A percentile compares a stretch with the other conserved stretches of the same genome.
These are phyloP conservation scores for Halocaridina rubra DNA, from an alignment of 2,888 invertebrate species.

Conservation along the genomic window DNA sequence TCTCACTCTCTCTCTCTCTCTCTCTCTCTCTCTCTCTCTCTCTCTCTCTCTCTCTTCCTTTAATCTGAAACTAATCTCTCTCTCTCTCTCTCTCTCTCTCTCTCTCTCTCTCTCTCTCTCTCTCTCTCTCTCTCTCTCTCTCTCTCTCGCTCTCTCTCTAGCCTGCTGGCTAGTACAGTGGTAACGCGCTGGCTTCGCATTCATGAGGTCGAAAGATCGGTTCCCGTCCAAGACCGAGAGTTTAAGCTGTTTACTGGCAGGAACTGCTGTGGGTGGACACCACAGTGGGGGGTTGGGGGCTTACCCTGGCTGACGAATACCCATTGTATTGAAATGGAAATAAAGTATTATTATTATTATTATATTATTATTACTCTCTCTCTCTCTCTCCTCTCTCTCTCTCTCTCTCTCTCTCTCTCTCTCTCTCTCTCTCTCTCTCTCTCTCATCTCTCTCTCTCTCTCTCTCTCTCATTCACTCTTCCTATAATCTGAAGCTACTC, in stretches of 20 bases:
- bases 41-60: background rate
- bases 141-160: too few species aligned
- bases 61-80: background rate
- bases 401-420: background rate
- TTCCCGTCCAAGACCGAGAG: too few species aligned
- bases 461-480: background rate
- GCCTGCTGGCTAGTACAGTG: too few species aligned
- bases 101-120: background rate
- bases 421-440: background rate
- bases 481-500: background rate
- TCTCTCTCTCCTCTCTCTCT: background rate
- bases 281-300: too few species aligned
- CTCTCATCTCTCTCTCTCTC: background rate
- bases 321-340: too few species aligned
- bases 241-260: too few species aligned
- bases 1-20: background rate
- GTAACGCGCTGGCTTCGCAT: background rate
- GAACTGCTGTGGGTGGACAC: too few species aligned
- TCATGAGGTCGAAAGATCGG: too few species aligned
- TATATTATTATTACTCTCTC: too few species aligned
- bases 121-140: constrained; percentile 8
- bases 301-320: too few species aligned
- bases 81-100: background rate
- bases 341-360: too few species aligned
- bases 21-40: background rate